These are phyloP conservation scores for Hesperia comma DNA, from an alignment of 2,888 invertebrate genomes.

Conservation along the genomic window DNA sequence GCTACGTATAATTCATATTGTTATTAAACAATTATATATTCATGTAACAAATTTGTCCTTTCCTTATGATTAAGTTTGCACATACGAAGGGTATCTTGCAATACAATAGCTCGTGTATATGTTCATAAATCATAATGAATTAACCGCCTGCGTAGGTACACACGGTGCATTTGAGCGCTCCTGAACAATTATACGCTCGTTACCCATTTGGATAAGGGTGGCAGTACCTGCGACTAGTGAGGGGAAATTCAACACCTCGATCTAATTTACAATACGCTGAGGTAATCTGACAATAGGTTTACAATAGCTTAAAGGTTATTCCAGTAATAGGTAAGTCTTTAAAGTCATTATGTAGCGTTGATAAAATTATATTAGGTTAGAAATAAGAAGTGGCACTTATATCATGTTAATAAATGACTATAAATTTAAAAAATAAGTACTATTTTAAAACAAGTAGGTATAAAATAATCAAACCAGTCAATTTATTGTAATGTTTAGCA, in stretches of 20 bases:
- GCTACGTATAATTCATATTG: too few species aligned
- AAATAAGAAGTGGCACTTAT: too few species aligned
- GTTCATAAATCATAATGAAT: constrained; percentile 24
- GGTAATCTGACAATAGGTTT: background rate
- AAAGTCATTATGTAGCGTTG: too few species aligned
- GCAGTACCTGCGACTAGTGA: constrained; percentile 32
- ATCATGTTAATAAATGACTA: too few species aligned
- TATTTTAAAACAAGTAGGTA: too few species aligned
- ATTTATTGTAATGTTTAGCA: too few species aligned
- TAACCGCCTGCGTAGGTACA: constrained; percentile 23
- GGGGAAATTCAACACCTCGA: constrained; percentile 21
- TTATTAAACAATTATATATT: too few species aligned
- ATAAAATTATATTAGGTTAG: too few species aligned
- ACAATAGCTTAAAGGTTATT: too few species aligned
- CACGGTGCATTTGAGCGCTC: constrained; percentile 18
- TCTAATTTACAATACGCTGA: background rate
- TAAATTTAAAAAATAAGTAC: too few species aligned
- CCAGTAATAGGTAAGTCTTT: too few species aligned
- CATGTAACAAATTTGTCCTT: background rate
- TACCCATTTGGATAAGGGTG: constrained; percentile 46
- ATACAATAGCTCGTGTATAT: constrained; percentile 1
- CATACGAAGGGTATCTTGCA: background rate
- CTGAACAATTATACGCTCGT: constrained; percentile 54
- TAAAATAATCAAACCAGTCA: too few species aligned
- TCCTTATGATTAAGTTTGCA: background rate